Conservation (phyloP, 2,797 vertebrate genomes). For the Hafferia zeledoni region DNA sequence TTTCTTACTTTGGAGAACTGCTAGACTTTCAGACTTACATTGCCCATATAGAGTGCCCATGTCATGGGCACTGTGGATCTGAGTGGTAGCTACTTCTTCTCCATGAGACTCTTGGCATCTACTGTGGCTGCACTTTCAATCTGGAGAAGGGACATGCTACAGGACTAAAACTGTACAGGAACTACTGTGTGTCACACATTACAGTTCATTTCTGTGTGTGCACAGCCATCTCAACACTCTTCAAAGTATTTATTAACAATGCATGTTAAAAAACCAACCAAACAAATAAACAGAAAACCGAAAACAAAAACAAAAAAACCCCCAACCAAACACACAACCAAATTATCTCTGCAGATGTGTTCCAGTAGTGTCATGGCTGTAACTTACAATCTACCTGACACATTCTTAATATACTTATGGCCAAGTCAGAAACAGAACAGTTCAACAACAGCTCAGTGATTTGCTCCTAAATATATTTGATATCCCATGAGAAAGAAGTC, state of each 20-base stretch:
- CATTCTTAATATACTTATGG: not conserved
- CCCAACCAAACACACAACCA: too few relatives aligned
- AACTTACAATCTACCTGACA: not conserved
- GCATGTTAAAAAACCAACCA: not conserved
- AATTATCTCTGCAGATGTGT: not conserved
- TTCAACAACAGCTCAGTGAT: not conserved
- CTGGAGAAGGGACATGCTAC: not conserved
- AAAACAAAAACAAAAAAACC: too few relatives aligned
- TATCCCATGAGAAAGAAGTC: not conserved
- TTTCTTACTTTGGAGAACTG: not conserved
- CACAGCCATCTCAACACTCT: not conserved
- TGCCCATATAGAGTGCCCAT: accelerated
- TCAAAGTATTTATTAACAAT: not conserved
- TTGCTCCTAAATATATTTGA: not conserved
- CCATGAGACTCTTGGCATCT: not conserved
- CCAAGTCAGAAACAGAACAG: not conserved
- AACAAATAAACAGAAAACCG: too few relatives aligned
- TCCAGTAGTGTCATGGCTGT: not conserved
- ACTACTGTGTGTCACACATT: not conserved
- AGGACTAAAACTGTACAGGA: not conserved
- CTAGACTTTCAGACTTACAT: not conserved
- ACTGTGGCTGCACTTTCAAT: not conserved
- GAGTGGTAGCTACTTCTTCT: not conserved
- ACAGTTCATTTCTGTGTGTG: not conserved
- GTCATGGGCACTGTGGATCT: not conserved